These are phyloP conservation scores for Mimachlamys varia DNA, from an alignment of 2,888 invertebrate species.

Conservation along the genomic window DNA sequence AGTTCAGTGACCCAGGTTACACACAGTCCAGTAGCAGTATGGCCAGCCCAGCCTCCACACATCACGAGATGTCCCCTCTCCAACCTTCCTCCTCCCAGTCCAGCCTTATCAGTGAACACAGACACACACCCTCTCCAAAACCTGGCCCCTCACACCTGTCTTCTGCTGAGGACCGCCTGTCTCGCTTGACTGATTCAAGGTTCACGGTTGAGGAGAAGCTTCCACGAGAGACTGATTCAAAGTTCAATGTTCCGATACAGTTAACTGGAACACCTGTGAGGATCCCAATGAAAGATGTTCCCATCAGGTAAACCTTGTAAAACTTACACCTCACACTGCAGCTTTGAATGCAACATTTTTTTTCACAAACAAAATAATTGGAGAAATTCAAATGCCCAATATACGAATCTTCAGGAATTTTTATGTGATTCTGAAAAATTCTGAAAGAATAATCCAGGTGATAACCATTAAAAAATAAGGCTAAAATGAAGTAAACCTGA, in stretches of 20 bases:
- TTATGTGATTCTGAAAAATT: too few relatives aligned
- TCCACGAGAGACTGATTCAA: not conserved
- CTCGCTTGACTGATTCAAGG: not conserved
- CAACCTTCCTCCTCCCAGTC: constrained; percentile 55
- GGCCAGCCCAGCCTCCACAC: constrained; percentile 32
- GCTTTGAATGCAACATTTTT: too few relatives aligned
- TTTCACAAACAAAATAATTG: too few relatives aligned
- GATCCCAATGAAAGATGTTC: not conserved
- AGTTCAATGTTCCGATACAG: not conserved
- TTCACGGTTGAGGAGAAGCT: not conserved
- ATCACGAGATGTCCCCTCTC: constrained; percentile 53
- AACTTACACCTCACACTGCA: not conserved
- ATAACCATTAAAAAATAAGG: too few relatives aligned
- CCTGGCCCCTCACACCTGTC: not conserved
- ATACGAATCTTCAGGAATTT: too few relatives aligned
- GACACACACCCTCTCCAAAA: constrained; percentile 50
- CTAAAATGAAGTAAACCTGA: too few relatives aligned
- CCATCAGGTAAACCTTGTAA: not conserved
- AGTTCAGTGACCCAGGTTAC: constrained; percentile 3
- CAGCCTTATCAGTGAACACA: constrained; percentile 43
- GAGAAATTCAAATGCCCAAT: too few relatives aligned
- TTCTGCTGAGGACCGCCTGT: not conserved
- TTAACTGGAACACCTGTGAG: not conserved
- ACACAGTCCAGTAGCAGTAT: constrained; percentile 18
- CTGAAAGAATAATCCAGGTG: too few relatives aligned